Evolutionary conservation across 2,888 invertebrate species (phyloP).

Genomic region (Cryptocephalus primarius): DNA sequence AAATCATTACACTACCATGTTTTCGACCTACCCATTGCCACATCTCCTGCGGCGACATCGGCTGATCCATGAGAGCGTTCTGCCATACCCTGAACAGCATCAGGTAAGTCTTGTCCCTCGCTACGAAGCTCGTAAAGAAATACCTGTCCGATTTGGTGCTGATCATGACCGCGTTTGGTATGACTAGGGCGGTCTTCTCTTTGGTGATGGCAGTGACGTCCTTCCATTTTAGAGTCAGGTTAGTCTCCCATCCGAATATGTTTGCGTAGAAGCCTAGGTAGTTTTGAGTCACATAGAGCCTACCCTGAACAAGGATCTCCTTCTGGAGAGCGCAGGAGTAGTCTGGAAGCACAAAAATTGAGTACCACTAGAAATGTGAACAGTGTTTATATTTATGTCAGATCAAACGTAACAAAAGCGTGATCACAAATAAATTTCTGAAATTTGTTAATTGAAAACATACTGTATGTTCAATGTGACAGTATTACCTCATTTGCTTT

Average conservation of each 20-base stretch:
- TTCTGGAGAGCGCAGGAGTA: conserved; percentile 95
- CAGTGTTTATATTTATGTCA: neutral
- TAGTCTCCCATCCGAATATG: conserved; percentile 95
- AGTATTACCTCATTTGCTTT: too few species aligned
- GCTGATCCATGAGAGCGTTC: conserved; percentile 86
- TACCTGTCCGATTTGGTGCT: conserved; percentile 73
- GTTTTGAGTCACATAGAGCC: conserved; percentile 90
- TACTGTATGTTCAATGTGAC: too few species aligned
- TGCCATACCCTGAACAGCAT: conserved; percentile 96
- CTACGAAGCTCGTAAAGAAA: conserved; percentile 90
- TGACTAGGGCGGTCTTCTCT: conserved; percentile 86
- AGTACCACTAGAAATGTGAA: neutral
- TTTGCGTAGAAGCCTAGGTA: conserved; percentile 96
- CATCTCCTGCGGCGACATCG: conserved; percentile 69
- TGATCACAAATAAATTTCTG: neutral
- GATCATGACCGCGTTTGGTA: conserved; percentile 92
- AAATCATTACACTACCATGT: too few species aligned
- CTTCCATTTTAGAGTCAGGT: conserved; percentile 73
- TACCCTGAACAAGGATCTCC: conserved; percentile 91
- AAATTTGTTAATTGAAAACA: too few species aligned
- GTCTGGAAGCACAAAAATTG: conserved; percentile 49
- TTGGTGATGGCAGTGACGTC: conserved; percentile 91
- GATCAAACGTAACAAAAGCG: neutral
- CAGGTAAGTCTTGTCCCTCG: conserved; percentile 88
- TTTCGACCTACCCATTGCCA: conserved; percentile 81